Evolutionary conservation across 23 tunicate genomes (phyloP), one percentile per base, ranked within the genome.

Genomic region (Ascidia mentula): DNA sequence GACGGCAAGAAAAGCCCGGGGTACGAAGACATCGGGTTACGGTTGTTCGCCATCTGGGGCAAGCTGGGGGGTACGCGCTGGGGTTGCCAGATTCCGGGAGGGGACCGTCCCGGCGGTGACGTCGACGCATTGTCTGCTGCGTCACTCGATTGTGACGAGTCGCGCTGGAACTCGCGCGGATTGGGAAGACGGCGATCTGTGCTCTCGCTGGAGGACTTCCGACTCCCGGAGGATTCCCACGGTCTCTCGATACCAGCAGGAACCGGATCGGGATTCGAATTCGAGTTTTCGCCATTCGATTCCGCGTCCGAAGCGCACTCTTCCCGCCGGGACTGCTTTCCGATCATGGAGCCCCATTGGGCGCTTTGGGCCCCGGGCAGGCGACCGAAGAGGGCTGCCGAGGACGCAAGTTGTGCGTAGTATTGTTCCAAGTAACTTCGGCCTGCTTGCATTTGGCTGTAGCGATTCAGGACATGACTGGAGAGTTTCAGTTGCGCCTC

Each of bases 341-440:
- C 1, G 65, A 53, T 3, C 22, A 53, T 20, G 28, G 65, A 28
- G 24, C 24, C 24, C 65, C 65, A 53, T 3, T 46, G 40, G 17
- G 22, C 22, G 35, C 74, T 18, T 4, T 71, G 38, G 17, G 17
- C 32, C 1, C 31, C 39, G 1, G 39, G 87, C 0, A 77, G 71
- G 13, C 45, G 77, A 1, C 31, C 37, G 37, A 71, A 77, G 0
- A 77, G 30, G 9, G 89, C 89, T 1, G 90, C 90, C 13, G 90
- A 79, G 26, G 90, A 72, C 30, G 90, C 90, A 8, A 86, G 79
- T 28, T 79, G 90, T 32, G 84, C 84, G 90, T 86, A 86, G 72
- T 86, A 86, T 46, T 73, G 84, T 34, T 86, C 90, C 39, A 75
- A 59, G 12, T 81, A 32, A 31, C 37, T 74, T n/a, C 38, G 18